Percentiles rank a stretch among this genome's conserved stretches.
These are phyloP conservation scores for Scyliorhinus canicula DNA, from an alignment of 2,797 vertebrate genomes.

Conservation along the genomic window DNA sequence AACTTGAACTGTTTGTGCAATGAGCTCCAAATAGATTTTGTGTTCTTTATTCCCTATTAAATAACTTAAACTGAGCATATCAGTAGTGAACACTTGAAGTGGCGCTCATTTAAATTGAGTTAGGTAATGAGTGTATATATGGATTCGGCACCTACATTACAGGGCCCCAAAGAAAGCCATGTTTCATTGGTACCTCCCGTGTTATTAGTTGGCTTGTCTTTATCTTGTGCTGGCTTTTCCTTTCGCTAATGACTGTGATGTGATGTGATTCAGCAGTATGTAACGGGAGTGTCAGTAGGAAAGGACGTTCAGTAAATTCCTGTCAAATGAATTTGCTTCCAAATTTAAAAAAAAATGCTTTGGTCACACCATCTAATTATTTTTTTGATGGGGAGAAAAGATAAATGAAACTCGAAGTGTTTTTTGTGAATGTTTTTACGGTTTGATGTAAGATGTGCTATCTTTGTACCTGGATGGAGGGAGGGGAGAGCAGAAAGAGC, in stretches of 20 bases:
- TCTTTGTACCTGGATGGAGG: too few relatives aligned
- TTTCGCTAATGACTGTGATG: not conserved
- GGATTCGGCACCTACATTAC: not conserved
- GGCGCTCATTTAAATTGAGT: too few relatives aligned
- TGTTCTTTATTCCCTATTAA: not conserved
- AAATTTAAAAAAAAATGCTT: not conserved
- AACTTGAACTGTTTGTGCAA: not conserved
- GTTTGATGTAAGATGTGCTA: too few relatives aligned
- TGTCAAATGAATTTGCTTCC: not conserved
- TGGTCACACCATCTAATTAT: not conserved
- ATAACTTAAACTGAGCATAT: not conserved
- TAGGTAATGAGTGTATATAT: not conserved
- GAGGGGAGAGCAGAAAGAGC: not conserved
- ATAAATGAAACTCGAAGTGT: not conserved
- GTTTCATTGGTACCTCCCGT: slow-evolving; percentile 1
- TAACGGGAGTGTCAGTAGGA: not conserved
- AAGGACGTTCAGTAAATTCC: not conserved
- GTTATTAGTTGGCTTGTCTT: slow-evolving; percentile 1
- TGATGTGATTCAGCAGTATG: not conserved
- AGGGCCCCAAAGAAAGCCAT: not conserved
- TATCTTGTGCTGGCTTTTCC: slow-evolving; percentile 20
- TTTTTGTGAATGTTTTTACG: too few relatives aligned
- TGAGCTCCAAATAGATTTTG: not conserved
- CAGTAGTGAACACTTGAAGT: not conserved
- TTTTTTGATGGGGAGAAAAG: too few relatives aligned